A percentile compares a stretch with the other conserved stretches of the same genome.
Conservation (phyloP, 2,888 invertebrate genomes). For the Encarsia formosa region DNA sequence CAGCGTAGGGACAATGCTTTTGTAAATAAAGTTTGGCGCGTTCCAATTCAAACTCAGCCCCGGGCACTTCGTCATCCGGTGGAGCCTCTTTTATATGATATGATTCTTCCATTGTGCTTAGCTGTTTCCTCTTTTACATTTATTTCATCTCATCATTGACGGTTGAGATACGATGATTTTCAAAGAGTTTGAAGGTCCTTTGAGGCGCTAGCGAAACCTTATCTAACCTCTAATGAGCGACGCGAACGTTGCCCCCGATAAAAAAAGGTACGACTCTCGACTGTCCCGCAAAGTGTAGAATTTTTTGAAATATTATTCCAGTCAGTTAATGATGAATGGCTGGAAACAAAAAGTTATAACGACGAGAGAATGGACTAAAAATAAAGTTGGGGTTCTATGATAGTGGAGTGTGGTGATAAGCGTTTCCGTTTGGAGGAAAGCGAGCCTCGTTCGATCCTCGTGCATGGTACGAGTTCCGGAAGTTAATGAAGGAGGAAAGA, state of each 20-base stretch:
- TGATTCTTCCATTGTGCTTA: constrained; percentile 6
- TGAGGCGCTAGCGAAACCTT: constrained; percentile 5
- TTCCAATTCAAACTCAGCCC: constrained; percentile 56
- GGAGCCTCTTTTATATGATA: constrained; percentile 30
- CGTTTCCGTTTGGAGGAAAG: background rate
- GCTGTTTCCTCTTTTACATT: background rate
- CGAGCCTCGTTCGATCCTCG: background rate
- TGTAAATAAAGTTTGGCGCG: constrained; percentile 47
- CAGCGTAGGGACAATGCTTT: constrained; percentile 53
- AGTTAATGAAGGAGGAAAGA: background rate
- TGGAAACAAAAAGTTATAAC: no score
- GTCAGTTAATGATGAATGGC: no score
- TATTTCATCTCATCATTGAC: no score
- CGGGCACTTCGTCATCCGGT: constrained; percentile 33
- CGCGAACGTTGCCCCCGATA: constrained; percentile 11
- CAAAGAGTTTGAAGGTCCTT: no score
- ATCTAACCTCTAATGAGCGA: constrained; percentile 23
- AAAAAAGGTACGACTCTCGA: background rate
- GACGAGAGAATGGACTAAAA: no score
- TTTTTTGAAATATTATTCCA: no score
- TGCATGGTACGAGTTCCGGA: background rate
- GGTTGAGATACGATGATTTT: no score
- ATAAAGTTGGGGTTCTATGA: background rate
- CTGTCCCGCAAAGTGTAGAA: no score
- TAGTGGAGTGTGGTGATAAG: background rate